Percentiles rank a stretch among this genome's conserved stretches.
These are phyloP conservation scores for Pyrocephalus nanus DNA, from an alignment of 2,797 vertebrate species.

Conservation along the genomic window DNA sequence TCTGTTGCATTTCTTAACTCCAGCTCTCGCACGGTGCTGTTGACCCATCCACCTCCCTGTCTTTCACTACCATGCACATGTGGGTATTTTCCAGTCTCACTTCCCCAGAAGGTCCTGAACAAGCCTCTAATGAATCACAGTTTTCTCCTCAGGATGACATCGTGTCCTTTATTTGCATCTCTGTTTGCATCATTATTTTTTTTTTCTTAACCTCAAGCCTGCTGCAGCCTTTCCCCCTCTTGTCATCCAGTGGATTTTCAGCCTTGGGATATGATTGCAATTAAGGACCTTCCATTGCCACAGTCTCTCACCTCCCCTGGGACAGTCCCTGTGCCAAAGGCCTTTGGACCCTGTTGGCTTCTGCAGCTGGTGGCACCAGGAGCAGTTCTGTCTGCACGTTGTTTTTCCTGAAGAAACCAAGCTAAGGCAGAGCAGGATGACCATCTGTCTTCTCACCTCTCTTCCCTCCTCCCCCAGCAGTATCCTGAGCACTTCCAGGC, in stretches of 20 bases:
- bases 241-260: not conserved
- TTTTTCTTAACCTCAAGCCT: not conserved
- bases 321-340: not conserved
- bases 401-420: not conserved
- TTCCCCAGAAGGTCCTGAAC: not conserved
- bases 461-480: not conserved
- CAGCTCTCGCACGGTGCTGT: rapidly evolving
- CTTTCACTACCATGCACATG: not conserved
- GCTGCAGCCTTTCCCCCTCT: not conserved
- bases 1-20: not conserved
- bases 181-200: not conserved
- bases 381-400: not conserved
- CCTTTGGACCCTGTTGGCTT: not conserved
- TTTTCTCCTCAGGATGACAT: conserved; percentile 39
- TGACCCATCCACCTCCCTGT: not conserved
- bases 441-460: conserved; percentile 7
- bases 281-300: not conserved
- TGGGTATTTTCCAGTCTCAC: conserved; percentile 10
- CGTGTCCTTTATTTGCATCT: conserved; percentile 39
- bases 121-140: conserved; percentile 60
- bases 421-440: not conserved
- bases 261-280: not conserved
- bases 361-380: not conserved
- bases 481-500: not conserved
- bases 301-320: not conserved